These are phyloP conservation scores for Halcyon smyrnensis DNA, from an alignment of 2,797 vertebrate species.

Conservation along the genomic window DNA sequence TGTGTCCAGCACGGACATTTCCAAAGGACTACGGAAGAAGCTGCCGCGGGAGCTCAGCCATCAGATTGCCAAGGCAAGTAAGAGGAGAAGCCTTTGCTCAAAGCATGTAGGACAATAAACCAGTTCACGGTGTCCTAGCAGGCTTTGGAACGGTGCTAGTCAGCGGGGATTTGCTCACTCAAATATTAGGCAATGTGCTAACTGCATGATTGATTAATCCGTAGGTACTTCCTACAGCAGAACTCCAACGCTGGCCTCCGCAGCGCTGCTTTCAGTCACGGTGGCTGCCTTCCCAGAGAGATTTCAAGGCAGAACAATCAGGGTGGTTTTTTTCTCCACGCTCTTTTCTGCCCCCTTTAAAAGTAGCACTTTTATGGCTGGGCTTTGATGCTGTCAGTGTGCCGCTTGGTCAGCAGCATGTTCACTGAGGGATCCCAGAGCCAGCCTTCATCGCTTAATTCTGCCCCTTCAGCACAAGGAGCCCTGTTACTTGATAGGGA, in stretches of 20 bases:
- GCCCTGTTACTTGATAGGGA: background rate
- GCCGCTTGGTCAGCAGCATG: background rate
- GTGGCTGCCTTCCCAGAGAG: background rate
- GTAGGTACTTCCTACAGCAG: background rate
- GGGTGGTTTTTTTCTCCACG: background rate
- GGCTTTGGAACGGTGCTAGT: background rate
- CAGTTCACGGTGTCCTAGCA: constrained; percentile 4
- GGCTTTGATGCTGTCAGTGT: fast-evolving
- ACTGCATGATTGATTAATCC: background rate
- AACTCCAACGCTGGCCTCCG: background rate
- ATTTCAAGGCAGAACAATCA: background rate
- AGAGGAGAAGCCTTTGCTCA: background rate
- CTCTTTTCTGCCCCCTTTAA: background rate
- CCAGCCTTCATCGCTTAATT: background rate
- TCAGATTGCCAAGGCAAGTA: background rate
- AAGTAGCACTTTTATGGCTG: background rate
- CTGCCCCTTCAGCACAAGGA: background rate
- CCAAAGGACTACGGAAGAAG: background rate
- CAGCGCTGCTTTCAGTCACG: background rate
- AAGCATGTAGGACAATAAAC: background rate
- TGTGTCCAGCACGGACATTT: background rate
- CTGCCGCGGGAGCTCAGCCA: background rate
- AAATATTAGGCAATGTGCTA: background rate
- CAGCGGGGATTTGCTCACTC: background rate
- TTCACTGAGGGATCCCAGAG: background rate